Evolutionary conservation across 2,113 vertebrate genomes (phyloP), one percentile per base, ranked within the genome.

Genomic region (Hystrix brachyura): DNA sequence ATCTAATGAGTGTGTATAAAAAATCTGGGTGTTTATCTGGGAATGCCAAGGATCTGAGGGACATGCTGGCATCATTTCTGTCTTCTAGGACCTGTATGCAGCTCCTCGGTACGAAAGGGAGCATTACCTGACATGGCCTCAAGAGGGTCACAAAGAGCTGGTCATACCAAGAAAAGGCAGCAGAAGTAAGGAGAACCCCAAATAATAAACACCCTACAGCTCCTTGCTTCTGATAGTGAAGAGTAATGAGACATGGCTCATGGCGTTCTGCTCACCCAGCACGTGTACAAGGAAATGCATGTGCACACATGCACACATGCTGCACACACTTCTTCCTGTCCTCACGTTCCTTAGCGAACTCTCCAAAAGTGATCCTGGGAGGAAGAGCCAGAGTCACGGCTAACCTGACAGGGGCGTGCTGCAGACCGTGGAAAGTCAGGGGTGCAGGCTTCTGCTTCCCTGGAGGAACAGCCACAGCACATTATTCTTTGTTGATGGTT

Each of bases 251-350:
- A 95, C 18, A 4, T 57, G 62, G 14, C 25, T 12, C 48, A 23
- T 32, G 51, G 51, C 18, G 5, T 91, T 5, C 34, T 84, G 21
- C 17, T 83, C 76, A 19, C 1, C 15, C 53, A 71, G 5, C 1
- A 17, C 11, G 12, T 32, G 25, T 11, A 0, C n/a, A 25, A 12
- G 19, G 0, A 15, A 0, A 23, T 13, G 18, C 0, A 14, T 27
- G 29, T 9, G n/a, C 23, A 86, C 34, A 71, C n/a, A 43, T 34
- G 57, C 48, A 48, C 23, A 67, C 29, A 81, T 4, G 8, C 8
- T 17, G 4, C 2, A 10, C 43, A 87, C 18, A 29, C 6, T 29
- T 32, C 43, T 6, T 93, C 57, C 67, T 86, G 4, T 80, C 15
- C 53, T 5, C 1, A 60, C 21, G 5, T 81, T 43, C 3, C 21